Conservation (phyloP, 2,113 vertebrate species). For the Bothrops jararaca region DNA sequence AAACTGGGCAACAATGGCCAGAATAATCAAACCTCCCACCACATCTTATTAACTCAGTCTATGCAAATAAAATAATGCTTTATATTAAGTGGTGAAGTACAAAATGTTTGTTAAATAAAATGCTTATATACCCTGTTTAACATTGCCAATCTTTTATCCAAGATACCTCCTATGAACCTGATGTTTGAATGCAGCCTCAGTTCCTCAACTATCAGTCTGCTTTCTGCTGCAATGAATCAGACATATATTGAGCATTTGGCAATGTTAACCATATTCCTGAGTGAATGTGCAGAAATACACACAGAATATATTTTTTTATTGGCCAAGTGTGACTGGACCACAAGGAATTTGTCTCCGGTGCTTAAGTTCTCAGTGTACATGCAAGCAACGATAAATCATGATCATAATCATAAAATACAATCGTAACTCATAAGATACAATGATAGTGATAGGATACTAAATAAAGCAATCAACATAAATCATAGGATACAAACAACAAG, state of each 20-base stretch:
- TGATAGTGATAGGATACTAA: too few relatives aligned
- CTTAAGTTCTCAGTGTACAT: too few relatives aligned
- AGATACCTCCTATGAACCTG: background rate
- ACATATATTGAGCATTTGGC: background rate
- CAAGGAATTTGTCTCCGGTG: too few relatives aligned
- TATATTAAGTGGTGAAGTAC: background rate
- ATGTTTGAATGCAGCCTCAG: background rate
- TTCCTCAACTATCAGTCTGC: background rate
- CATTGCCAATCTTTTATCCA: background rate
- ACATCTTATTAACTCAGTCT: background rate
- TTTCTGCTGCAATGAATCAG: background rate
- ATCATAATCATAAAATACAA: too few relatives aligned
- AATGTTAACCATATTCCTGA: constrained; percentile 1
- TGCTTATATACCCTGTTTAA: background rate
- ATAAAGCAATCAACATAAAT: too few relatives aligned
- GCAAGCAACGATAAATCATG: too few relatives aligned
- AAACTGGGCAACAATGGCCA: background rate
- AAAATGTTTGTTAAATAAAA: background rate
- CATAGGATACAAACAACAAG: too few relatives aligned
- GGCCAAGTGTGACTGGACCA: too few relatives aligned
- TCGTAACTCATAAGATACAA: too few relatives aligned
- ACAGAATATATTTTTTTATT: too few relatives aligned
- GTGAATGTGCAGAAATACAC: constrained; percentile 1
- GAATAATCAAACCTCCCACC: background rate
- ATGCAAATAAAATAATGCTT: background rate